A percentile compares a stretch with the other conserved stretches of the same genome.
These are phyloP conservation scores for Ctenosaura bakeri DNA, from an alignment of 2,797 vertebrate species.

Conservation along the genomic window DNA sequence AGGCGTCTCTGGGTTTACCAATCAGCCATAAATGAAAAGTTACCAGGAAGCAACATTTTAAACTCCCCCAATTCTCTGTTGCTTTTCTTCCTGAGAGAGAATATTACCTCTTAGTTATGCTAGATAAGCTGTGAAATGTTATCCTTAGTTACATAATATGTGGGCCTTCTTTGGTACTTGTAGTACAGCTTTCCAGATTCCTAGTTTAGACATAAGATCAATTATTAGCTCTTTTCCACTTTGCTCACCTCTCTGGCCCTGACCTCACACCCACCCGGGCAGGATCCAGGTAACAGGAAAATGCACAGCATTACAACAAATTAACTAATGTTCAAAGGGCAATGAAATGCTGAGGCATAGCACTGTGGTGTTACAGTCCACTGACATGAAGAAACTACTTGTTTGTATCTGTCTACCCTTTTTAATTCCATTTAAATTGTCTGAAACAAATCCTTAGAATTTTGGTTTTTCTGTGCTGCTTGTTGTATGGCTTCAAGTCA, in stretches of 20 bases:
- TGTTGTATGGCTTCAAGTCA: too few relatives aligned
- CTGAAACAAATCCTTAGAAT: constrained; percentile 11
- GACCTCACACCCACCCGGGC: not conserved
- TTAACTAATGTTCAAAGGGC: constrained; percentile 30
- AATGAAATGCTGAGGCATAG: not conserved
- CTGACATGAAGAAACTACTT: not conserved
- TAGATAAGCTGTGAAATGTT: not conserved
- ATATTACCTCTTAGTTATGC: not conserved
- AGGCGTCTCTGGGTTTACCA: not conserved
- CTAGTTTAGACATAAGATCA: not conserved
- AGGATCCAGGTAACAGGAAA: not conserved
- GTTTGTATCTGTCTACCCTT: constrained; percentile 3
- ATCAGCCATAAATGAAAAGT: not conserved
- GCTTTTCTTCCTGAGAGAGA: not conserved
- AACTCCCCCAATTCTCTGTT: not conserved
- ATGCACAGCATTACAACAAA: not conserved
- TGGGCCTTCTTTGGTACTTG: not conserved
- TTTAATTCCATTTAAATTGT: constrained; percentile 16
- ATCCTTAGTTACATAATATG: not conserved
- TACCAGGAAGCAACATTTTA: not conserved
- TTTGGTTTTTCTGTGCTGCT: not conserved
- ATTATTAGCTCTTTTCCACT: not conserved
- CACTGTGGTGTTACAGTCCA: constrained; percentile 22
- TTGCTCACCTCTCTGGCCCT: not conserved
- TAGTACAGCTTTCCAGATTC: not conserved